Percentiles rank a stretch among this genome's conserved stretches.
Conservation (phyloP, 1,140 invertebrate species). For the Achatina immaculata region DNA sequence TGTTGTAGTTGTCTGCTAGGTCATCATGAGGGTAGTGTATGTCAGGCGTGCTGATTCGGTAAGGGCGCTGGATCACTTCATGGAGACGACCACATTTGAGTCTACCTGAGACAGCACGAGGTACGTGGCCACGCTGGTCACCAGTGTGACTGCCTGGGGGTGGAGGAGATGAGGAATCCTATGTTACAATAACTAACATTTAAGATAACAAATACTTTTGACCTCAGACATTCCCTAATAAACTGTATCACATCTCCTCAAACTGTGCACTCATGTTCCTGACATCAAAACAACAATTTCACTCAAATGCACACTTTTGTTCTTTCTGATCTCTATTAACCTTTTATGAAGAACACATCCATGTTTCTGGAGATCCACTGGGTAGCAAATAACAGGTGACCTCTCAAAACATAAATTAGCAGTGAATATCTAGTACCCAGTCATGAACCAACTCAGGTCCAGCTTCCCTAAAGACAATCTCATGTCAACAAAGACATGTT, state of each 20-base stretch:
- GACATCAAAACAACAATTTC: too few species aligned
- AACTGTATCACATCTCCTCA: not conserved
- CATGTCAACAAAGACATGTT: too few species aligned
- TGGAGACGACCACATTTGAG: constrained; percentile 65
- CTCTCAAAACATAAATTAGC: too few species aligned
- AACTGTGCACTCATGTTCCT: not conserved
- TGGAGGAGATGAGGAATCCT: not conserved
- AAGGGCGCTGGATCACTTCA: constrained; percentile 70
- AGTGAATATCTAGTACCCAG: too few species aligned
- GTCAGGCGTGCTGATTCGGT: constrained; percentile 69
- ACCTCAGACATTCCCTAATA: not conserved
- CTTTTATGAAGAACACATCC: too few species aligned
- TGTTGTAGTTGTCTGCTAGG: constrained; percentile 45
- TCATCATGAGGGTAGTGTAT: constrained; percentile 69
- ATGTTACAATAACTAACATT: too few species aligned
- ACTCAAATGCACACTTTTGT: too few species aligned
- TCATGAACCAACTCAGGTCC: too few species aligned
- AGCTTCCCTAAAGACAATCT: too few species aligned
- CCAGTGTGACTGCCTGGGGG: constrained; percentile 47
- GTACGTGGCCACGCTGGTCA: constrained; percentile 66
- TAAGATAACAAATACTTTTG: not conserved
- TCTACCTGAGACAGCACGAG: constrained; percentile 71
- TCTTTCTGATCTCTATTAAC: too few species aligned
- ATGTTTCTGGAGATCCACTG: too few species aligned
- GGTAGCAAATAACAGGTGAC: too few species aligned